Evolutionary conservation across 2,797 vertebrate genomes (phyloP).

Genomic region (Scolopax bukidnonensis): DNA sequence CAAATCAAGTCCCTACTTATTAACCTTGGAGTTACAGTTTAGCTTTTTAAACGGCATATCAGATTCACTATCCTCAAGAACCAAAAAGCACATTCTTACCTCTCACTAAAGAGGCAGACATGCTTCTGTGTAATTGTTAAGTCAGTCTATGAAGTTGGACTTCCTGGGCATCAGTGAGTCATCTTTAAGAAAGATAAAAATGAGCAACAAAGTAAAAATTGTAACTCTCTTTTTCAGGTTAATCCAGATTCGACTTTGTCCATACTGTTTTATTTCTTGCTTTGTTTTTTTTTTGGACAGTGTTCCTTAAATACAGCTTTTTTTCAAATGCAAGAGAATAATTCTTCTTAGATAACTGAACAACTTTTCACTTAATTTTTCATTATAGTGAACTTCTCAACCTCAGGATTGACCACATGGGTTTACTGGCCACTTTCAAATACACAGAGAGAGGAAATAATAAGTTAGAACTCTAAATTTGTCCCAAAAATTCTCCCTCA

Average conservation of each 20-base stretch:
- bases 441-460: background rate
- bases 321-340: background rate
- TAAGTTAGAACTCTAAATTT: background rate
- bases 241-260: background rate
- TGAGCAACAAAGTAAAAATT: background rate
- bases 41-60: background rate
- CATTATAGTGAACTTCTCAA: background rate
- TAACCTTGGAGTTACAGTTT: background rate
- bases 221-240: background rate
- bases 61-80: background rate
- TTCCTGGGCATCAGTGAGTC: background rate
- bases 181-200: background rate
- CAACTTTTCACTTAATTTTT: background rate
- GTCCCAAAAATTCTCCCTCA: background rate
- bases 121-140: background rate
- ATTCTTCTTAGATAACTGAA: background rate
- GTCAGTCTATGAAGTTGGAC: background rate
- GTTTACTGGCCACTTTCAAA: background rate
- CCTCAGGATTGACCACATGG: background rate
- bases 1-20: background rate
- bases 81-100: background rate
- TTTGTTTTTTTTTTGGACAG: background rate
- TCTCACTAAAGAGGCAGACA: background rate
- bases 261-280: background rate
- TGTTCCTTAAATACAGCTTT: background rate